phyloP scores from a whole-genome alignment of 92 coral and sea anemone genomes.

The Epizoanthus stellaris region DNA sequence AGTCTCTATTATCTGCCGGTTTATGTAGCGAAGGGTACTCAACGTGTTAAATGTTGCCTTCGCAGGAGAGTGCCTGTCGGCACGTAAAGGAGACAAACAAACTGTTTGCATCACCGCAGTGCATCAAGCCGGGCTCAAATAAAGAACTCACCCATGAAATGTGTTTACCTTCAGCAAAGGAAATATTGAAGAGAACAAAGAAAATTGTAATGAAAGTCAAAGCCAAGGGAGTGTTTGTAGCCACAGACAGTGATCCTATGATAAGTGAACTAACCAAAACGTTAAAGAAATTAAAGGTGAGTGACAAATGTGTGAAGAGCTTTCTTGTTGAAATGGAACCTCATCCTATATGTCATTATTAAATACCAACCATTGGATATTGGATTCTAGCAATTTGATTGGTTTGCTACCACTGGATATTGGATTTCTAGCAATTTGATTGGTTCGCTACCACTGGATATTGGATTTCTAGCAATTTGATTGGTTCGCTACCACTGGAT shows the following conservation, averaged over 20 bases:
- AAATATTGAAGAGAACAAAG: conserved; percentile 81
- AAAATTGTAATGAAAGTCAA: conserved; percentile 75
- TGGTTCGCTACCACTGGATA: too few species aligned
- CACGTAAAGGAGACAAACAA: conserved; percentile 78
- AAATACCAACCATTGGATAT: neutral
- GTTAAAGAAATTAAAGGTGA: conserved; percentile 75
- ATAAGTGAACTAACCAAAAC: conserved; percentile 69
- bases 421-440: too few species aligned
- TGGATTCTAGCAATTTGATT: too few species aligned
- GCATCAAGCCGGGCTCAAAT: conserved; percentile 73
- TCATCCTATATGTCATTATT: too few species aligned
- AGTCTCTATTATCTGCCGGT: too few species aligned
- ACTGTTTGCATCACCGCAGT: conserved; percentile 90
- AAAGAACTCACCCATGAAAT: conserved; percentile 83
- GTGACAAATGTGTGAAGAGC: neutral
- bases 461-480: too few species aligned
- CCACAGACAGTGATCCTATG: conserved; percentile 94
- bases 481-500: too few species aligned
- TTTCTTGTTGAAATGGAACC: neutral
- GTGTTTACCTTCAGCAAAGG: conserved; percentile 84
- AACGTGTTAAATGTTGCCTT: neutral
- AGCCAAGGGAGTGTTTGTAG: conserved; percentile 91
- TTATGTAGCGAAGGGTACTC: too few species aligned
- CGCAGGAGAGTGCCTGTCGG: conserved; percentile 85
- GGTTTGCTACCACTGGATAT: too few species aligned